Base-by-base conservation (phyloP, 1,140 invertebrate species). In the Aphelenchoides besseyi region DNA sequence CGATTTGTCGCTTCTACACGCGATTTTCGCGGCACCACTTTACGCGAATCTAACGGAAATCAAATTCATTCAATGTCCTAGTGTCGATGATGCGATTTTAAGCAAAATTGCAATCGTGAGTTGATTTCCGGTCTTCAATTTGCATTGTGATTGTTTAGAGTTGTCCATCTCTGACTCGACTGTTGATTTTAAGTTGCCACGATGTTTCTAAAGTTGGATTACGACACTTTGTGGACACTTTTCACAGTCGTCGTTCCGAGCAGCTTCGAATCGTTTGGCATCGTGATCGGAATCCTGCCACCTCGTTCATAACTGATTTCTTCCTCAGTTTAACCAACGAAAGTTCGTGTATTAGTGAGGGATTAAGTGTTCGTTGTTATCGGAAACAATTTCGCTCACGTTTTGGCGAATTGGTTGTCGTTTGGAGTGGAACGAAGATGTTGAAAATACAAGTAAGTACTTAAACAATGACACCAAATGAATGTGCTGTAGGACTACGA, bases 21-120 rank as follows among this genome's bases (percentile, higher is more conserved):
- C 16, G 18, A 55, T 74, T 36, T 77, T 74, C 9, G 28, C 57
- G 18, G 12, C 53, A 9, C 9, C 53, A 16, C 1, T 16, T 1
- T 68, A n/a, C 29, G 12, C 59, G 8, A 68, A 68, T 68, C 28
- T 68, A 23, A 53, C 18, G 8, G 66, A 68, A 66, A 23, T 68
- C 26, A 68, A 68, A 68, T 68, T 68, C 1, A 63, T 68, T 32
- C 12, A 68, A 68, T 68, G 55, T n/a, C 8, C 37, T 23, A 52
- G 57, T n/a, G 55, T 63, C 16, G 33, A n/a, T 8, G 66, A 68
- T 32, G 9, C 12, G 0, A 9, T 68, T 16, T 29, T 68, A 61
- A 26, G 26, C 63, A 66, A 66, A 18, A 12, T 66, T 16, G 59
- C 59, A n/a, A 36, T 61, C 16, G 59, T 61, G 30, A 36, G 59